A percentile compares a stretch with the other conserved stretches of the same genome.
Evolutionary conservation across 1,140 invertebrate species (phyloP).

Genomic region (Nymphalis io): DNA sequence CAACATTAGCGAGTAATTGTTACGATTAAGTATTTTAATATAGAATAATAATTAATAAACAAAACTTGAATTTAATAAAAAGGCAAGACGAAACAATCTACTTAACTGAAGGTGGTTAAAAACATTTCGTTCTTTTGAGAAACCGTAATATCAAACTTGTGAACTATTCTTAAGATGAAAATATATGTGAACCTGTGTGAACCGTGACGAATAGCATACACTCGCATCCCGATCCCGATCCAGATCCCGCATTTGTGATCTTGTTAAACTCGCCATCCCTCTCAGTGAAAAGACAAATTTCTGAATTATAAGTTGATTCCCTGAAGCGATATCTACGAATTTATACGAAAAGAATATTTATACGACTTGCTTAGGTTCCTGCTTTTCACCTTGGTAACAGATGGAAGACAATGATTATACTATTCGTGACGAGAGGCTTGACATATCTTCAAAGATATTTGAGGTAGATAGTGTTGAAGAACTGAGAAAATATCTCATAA

Average conservation of each 20-base stretch:
- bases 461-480: no score
- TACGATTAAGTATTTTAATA: no score
- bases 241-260: neutral
- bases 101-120: no score
- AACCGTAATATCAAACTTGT: neutral
- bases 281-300: neutral
- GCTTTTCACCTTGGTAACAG: neutral
- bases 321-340: neutral
- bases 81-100: no score
- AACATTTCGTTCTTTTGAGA: no score
- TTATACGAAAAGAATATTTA: conserved; percentile 9
- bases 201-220: conserved; percentile 3
- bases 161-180: neutral
- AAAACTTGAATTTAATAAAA: no score
- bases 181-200: conserved; percentile 6
- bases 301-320: conserved; percentile 2
- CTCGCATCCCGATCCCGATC: no score
- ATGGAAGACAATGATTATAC: neutral
- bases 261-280: conserved; percentile 4
- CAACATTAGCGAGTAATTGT: no score
- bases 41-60: no score
- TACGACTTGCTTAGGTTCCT: neutral
- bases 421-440: neutral
- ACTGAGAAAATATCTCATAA: no score
- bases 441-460: neutral